Conservation (phyloP, 64 coral and sea anemone genomes). For the Stichodactyla helianthus region DNA sequence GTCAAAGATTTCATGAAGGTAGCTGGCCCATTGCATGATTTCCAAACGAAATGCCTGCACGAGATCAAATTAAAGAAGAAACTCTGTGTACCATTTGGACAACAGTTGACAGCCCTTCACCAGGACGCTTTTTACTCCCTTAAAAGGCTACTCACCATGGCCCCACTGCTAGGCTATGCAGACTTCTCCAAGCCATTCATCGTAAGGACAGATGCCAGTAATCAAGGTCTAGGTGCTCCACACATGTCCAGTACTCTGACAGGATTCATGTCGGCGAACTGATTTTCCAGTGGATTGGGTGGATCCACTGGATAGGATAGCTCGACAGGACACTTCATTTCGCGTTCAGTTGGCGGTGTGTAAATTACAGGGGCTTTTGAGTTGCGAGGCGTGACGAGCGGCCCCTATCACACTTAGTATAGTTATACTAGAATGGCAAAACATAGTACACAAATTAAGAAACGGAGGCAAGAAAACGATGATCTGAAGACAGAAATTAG, state of each 20-base stretch:
- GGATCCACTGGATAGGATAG: constrained; percentile 31
- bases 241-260: too few species aligned
- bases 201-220: constrained; percentile 17
- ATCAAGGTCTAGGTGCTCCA: constrained; percentile 11
- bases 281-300: too few species aligned
- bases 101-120: neutral
- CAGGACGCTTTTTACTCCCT: constrained; percentile 24
- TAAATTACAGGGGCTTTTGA: too few species aligned
- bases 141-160: neutral
- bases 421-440: too few species aligned
- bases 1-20: neutral
- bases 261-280: too few species aligned
- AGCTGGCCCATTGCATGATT: neutral
- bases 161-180: constrained; percentile 40
- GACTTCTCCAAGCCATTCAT: constrained; percentile 31
- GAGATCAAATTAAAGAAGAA: neutral
- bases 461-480: too few species aligned
- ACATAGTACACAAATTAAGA: too few species aligned
- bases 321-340: too few species aligned
- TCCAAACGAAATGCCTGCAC: neutral
- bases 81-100: neutral
- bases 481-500: too few species aligned
- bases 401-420: too few species aligned
- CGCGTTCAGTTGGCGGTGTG: too few species aligned
- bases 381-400: too few species aligned